Base-by-base conservation (phyloP, 2,797 vertebrate genomes). In the Thripadectes ignobilis region DNA sequence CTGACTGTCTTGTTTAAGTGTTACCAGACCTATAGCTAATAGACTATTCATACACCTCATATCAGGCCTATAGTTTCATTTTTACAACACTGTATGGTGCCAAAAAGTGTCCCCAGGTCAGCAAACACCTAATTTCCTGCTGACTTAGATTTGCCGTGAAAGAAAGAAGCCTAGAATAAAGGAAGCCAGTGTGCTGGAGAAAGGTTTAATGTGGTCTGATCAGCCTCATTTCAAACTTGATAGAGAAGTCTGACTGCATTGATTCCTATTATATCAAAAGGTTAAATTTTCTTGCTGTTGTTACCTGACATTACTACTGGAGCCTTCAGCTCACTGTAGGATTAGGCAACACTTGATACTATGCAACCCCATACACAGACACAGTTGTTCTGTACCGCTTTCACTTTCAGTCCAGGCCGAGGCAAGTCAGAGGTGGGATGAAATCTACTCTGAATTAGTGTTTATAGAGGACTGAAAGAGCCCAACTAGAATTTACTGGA, bases 201-300 rank as follows among this genome's bases (percentile, higher is more conserved):
- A 69, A 67, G 24, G 8, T 69, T 54, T 39, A 36, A 65, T 5
- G 0, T 10, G 27, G 17, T 68, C 45, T 34, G 20, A 61, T 63
- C 2, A 2, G 14, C 29, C 32, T 45, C 0, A 0, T 3, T 52
- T 46, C 65, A 19, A 38, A 59, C 43, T 34, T 55, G 18, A 4
- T 52, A 52, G 34, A 76, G 71, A 78, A 66, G 27, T 29, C 38
- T 54, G 39, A 49, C 24, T 34, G 36, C 21, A 38, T 13, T 30
- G 7, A 52, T n/a, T 59, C 32, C 16, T 55, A 1, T 14, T 9
- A 30, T 2, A 7, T n/a, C 1, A 1, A 79, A 78, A 78, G 14
- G 16, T 48, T 59, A 52, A 29, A 39, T 23, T 55, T 79, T 51
- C 39, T 72, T 39, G 18, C 43, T 2, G 3, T 29, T 87, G 18